Percentiles rank a stretch among this genome's conserved stretches.
phyloP scores from a whole-genome alignment of 2,797 vertebrate species.

The Gila robusta region DNA sequence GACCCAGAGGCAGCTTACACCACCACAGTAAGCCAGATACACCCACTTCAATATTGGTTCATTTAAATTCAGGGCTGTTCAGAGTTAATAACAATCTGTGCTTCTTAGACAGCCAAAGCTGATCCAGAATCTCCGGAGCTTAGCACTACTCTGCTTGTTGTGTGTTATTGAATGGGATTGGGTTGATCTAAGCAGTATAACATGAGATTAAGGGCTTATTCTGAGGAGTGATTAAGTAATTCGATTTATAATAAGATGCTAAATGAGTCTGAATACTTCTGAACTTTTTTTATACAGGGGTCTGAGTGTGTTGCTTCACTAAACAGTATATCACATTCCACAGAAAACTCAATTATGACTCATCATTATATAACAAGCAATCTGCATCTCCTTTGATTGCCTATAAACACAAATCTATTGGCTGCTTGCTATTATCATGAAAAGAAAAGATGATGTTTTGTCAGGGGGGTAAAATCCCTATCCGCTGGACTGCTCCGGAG shows the following conservation, averaged over 20 bases:
- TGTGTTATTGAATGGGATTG: slow-evolving; percentile 1
- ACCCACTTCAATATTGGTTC: slow-evolving; percentile 29
- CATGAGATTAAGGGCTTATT: slow-evolving; percentile 37
- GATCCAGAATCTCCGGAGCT: background rate
- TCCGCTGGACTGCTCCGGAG: slow-evolving; percentile 97
- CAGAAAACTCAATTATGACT: background rate
- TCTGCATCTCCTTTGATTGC: background rate
- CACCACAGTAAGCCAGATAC: slow-evolving; percentile 83
- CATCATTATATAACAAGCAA: background rate
- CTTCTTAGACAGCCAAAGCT: slow-evolving; percentile 11
- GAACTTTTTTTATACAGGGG: slow-evolving; percentile 10
- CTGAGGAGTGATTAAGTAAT: slow-evolving; percentile 38
- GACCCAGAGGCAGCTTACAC: slow-evolving; percentile 94
- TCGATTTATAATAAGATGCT: slow-evolving; percentile 38
- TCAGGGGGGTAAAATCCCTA: slow-evolving; percentile 97
- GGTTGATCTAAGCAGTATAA: slow-evolving; percentile 16
- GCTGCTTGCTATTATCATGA: slow-evolving; percentile 17
- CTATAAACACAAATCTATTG: background rate
- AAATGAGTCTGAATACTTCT: slow-evolving; percentile 27
- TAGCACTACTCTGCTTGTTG: background rate
- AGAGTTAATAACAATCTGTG: slow-evolving; percentile 44
- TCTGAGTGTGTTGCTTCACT: background rate
- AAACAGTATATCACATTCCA: background rate
- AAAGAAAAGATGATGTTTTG: slow-evolving; percentile 43
- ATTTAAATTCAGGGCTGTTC: slow-evolving; percentile 40